Percentiles rank a stretch among this genome's conserved stretches.
phyloP scores from a whole-genome alignment of 2,888 invertebrate species.

The Morpho achilles region DNA sequence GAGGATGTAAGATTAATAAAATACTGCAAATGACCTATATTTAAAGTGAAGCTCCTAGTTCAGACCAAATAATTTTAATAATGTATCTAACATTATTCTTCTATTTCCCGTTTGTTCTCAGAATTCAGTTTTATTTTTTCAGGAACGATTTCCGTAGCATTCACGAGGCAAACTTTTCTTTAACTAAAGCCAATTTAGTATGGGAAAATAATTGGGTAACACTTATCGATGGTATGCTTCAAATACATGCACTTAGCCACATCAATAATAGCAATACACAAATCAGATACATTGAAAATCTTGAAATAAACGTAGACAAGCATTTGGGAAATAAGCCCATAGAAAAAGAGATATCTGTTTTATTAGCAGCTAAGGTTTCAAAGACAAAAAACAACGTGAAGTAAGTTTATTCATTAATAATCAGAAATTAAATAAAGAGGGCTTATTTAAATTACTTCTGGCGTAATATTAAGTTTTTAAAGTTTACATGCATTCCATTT shows the following conservation, averaged over 20 bases:
- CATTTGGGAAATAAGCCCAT: constrained; percentile 26
- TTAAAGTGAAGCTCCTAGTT: too few relatives aligned
- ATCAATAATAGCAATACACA: constrained; percentile 79
- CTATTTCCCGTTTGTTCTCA: too few relatives aligned
- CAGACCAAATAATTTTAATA: too few relatives aligned
- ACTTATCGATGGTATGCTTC: constrained; percentile 89
- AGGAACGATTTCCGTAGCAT: constrained; percentile 46
- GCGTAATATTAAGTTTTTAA: too few relatives aligned
- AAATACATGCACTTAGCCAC: constrained; percentile 83
- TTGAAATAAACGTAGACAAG: constrained; percentile 38
- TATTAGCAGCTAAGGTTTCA: constrained; percentile 26
- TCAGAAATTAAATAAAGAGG: too few relatives aligned
- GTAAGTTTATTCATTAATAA: too few relatives aligned
- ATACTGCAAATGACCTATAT: too few relatives aligned
- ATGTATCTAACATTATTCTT: too few relatives aligned
- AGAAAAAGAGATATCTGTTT: constrained; percentile 21
- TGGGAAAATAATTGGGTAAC: constrained; percentile 90
- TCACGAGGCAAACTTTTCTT: constrained; percentile 32
- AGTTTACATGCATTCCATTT: too few relatives aligned
- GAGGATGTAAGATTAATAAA: too few relatives aligned
- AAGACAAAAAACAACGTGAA: not conserved
- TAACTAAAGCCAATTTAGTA: constrained; percentile 50
- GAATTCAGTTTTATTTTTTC: not conserved
- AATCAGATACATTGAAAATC: constrained; percentile 66
- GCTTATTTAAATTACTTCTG: too few relatives aligned